These are phyloP conservation scores for Semicossyphus pulcher DNA, from an alignment of 2,113 vertebrate species.

Conservation along the genomic window DNA sequence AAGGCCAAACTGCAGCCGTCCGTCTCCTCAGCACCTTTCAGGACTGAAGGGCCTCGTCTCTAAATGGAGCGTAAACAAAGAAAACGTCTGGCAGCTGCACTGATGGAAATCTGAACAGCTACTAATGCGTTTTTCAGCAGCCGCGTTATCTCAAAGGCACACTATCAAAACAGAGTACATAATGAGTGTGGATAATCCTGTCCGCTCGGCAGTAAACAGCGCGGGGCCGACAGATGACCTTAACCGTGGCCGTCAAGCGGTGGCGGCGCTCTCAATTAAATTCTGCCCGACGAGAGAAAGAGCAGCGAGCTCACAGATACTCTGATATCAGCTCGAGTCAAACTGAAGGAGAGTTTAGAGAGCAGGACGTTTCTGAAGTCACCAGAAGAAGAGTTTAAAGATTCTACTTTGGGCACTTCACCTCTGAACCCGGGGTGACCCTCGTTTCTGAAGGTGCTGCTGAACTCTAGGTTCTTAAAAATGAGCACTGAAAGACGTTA, in stretches of 20 bases:
- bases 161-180: constrained; percentile 66
- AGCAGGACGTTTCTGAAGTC: not conserved
- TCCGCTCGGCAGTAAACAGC: constrained; percentile 35
- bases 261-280: constrained; percentile 33
- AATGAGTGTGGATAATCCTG: constrained; percentile 67
- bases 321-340: not conserved
- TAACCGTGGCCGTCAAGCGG: constrained; percentile 20
- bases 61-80: constrained; percentile 72
- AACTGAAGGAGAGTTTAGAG: not conserved
- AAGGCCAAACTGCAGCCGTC: constrained; percentile 22
- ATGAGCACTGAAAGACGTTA: too few relatives aligned
- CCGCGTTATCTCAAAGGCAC: constrained; percentile 64
- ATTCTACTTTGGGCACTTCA: not conserved
- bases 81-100: constrained; percentile 53
- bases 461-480: too few relatives aligned
- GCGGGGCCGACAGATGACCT: constrained; percentile 25
- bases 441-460: too few relatives aligned
- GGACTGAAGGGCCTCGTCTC: constrained; percentile 47
- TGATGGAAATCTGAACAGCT: constrained; percentile 75
- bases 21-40: constrained; percentile 28
- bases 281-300: constrained; percentile 15
- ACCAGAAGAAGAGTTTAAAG: not conserved
- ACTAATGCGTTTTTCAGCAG: constrained; percentile 65
- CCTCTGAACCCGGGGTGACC: not conserved
- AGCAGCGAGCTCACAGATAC: not conserved